phyloP scores from a whole-genome alignment of 1,140 invertebrate species.

The Eriosoma lanigerum region DNA sequence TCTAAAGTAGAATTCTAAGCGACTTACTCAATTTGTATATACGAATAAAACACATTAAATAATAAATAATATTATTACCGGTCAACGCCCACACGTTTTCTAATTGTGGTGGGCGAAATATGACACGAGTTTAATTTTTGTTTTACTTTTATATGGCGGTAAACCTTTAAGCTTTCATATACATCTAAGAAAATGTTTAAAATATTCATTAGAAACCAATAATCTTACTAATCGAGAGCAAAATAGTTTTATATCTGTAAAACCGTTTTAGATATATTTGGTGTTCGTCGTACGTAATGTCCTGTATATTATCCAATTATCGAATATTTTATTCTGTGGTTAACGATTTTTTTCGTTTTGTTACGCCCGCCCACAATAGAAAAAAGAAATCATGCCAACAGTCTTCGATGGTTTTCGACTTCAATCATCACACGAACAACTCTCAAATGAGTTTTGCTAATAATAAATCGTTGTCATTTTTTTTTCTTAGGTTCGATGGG shows the following conservation, averaged over 20 bases:
- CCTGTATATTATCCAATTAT: not conserved
- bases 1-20: not conserved
- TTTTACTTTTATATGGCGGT: not conserved
- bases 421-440: not conserved
- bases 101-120: not conserved
- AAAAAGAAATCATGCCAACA: not conserved
- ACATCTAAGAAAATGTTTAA: not conserved
- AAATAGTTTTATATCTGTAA: not conserved
- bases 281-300: not conserved
- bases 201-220: not conserved
- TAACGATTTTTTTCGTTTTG: not conserved
- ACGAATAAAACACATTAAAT: constrained; percentile 1
- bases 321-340: not conserved
- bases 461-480: not conserved
- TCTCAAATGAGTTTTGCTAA: not conserved
- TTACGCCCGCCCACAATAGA: not conserved
- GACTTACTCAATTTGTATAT: not conserved
- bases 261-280: not conserved
- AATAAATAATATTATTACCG: constrained; percentile 25
- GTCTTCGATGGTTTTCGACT: not conserved
- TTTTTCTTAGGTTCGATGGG: not conserved
- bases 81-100: not conserved
- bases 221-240: not conserved
- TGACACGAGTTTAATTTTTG: not conserved
- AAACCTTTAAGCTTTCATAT: too few species aligned